A percentile compares a stretch with the other conserved stretches of the same genome.
phyloP scores from a whole-genome alignment of 1,140 invertebrate genomes.

The Trichonephila clavata region DNA sequence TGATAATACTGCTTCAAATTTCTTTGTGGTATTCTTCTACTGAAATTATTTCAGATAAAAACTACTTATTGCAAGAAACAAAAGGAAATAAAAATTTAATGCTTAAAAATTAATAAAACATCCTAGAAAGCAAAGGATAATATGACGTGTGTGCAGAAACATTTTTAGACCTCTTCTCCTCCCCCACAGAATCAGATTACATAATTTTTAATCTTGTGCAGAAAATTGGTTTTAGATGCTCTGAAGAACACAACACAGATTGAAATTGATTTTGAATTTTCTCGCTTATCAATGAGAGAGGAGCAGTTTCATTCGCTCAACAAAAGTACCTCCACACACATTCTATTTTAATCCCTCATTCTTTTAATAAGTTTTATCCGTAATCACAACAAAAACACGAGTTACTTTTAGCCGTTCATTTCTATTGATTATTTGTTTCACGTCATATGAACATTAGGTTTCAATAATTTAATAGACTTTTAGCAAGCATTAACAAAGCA shows the following conservation, averaged over 20 bases:
- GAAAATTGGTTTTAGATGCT: not conserved
- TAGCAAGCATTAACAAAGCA: not conserved
- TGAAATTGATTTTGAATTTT: not conserved
- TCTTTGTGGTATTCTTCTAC: not conserved
- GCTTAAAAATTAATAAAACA: not conserved
- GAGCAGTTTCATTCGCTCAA: not conserved
- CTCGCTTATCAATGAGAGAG: not conserved
- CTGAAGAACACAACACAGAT: not conserved
- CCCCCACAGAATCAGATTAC: not conserved
- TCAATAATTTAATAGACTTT: not conserved
- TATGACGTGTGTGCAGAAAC: not conserved
- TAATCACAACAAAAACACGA: not conserved
- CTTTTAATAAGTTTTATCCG: not conserved
- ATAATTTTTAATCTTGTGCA: not conserved
- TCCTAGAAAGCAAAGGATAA: not conserved
- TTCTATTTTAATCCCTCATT: slow-evolving; percentile 9
- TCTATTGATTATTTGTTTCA: not conserved
- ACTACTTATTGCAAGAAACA: not conserved
- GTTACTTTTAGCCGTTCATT: not conserved
- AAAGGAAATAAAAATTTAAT: not conserved
- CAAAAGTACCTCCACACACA: not conserved
- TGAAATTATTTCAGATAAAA: not conserved
- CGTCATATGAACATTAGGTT: slow-evolving; percentile 33
- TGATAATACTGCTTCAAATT: not conserved
- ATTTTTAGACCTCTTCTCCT: not conserved